These are phyloP conservation scores for Drosophila subobscura DNA, from an alignment of 1,140 invertebrate species.

Conservation along the genomic window DNA sequence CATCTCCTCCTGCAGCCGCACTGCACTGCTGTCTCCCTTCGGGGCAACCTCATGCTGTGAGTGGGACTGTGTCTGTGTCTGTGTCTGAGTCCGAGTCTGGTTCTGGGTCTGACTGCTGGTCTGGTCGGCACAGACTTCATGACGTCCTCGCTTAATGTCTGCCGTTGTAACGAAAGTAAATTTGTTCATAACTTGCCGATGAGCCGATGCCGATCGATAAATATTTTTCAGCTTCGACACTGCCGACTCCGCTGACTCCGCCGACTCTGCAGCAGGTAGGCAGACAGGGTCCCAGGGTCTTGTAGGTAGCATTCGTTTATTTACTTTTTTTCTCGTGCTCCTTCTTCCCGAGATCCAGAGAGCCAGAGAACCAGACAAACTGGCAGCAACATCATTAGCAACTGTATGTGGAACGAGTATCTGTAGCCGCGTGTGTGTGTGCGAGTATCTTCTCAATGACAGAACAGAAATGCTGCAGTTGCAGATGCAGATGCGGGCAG, in stretches of 20 bases:
- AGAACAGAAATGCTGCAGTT: slow-evolving; percentile 27
- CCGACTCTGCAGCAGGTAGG: slow-evolving; percentile 62
- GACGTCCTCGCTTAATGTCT: slow-evolving; percentile 70
- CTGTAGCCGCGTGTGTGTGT: slow-evolving; percentile 6
- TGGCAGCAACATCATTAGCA: slow-evolving; percentile 78
- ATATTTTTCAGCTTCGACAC: slow-evolving; percentile 48
- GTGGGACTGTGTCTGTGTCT: slow-evolving; percentile 13
- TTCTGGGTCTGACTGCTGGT: slow-evolving; percentile 21
- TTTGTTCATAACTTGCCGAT: slow-evolving; percentile 71
- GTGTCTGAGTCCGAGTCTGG: slow-evolving; percentile 4
- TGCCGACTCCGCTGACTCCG: too few species aligned
- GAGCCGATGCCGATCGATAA: slow-evolving; percentile 66
- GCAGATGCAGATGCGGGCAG: slow-evolving; percentile 36
- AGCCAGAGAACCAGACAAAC: slow-evolving; percentile 59
- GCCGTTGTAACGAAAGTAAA: slow-evolving; percentile 75
- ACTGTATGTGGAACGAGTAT: slow-evolving; percentile 15
- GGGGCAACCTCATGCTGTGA: slow-evolving; percentile 62
- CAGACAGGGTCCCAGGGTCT: slow-evolving; percentile 11
- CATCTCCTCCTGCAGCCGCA: slow-evolving; percentile 40
- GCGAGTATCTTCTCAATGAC: slow-evolving; percentile 52
- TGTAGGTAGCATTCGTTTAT: slow-evolving; percentile 56
- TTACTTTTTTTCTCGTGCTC: slow-evolving; percentile 20
- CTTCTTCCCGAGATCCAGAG: slow-evolving; percentile 8
- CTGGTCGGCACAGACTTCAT: slow-evolving; percentile 72
- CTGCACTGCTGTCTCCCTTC: slow-evolving; percentile 16